phyloP scores from a whole-genome alignment of 2,113 vertebrate species.

The Pollimyrus isidori region DNA sequence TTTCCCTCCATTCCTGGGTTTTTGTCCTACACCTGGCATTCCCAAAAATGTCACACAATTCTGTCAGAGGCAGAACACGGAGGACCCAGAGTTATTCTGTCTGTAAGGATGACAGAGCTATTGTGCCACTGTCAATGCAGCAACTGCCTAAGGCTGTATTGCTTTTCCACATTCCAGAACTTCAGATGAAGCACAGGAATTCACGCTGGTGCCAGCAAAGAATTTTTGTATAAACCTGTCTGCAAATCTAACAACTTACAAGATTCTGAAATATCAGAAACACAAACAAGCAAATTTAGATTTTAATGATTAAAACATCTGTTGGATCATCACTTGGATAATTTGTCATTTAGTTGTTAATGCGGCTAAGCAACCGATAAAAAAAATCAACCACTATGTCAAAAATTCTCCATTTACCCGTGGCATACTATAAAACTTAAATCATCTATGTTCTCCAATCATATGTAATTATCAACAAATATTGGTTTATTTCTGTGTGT shows the following conservation, averaged over 20 bases:
- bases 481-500: neutral
- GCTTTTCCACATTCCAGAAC: neutral
- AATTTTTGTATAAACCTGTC: neutral
- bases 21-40: neutral
- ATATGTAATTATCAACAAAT: neutral
- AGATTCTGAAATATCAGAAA: neutral
- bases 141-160: neutral
- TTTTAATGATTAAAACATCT: neutral
- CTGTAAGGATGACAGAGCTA: neutral
- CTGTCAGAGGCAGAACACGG: neutral
- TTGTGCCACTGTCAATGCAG: neutral
- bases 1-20: neutral
- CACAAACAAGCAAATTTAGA: neutral
- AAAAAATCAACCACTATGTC: neutral
- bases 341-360: neutral
- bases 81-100: neutral
- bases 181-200: neutral
- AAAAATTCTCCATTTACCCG: neutral
- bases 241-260: neutral
- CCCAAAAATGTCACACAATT: neutral
- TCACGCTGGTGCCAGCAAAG: neutral
- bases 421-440: neutral
- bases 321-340: neutral
- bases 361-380: neutral
- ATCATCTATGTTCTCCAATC: neutral